Evolutionary conservation across 2,113 vertebrate species (phyloP), one percentile per base, ranked within the genome.

Genomic region (Anthoscopus minutus): DNA sequence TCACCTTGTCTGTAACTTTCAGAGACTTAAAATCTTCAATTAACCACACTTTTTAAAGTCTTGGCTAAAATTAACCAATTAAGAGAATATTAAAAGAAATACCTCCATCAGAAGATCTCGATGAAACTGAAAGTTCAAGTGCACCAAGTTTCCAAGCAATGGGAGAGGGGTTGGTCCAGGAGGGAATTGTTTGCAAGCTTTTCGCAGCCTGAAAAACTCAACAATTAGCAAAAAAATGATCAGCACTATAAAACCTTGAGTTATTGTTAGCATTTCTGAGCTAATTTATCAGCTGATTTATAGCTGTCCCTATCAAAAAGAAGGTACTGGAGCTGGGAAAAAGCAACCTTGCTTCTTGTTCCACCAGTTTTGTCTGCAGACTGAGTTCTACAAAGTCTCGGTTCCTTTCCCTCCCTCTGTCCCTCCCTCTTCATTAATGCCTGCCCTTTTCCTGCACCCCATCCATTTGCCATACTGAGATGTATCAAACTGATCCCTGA

Each of bases 21-120:
- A 42, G 53, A 81, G 64, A 61, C 42, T 81, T 74, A 35, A 89
- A 81, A 47, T 10, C 25, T 74, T 92, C 35, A 54, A 12, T 48
- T 71, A 84, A 65, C 42, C 69, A 54, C 31, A 16, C 33, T 84
- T 54, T 11, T 61, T 45, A 4, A 58, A 94, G 16, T 45, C 58
- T 17, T 81, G 33, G 25, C 30, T 67, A 81, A 70, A 51, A 85
- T 37, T 11, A 71, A 66, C 11, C 8, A 21, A 7, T 81, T 78
- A 66, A 83, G 48, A 89, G 11, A 31, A 83, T 60, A 58, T 62
- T 45, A 76, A 84, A 81, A 84, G 10, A 58, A 94, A 67, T 96
- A 96, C 96, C 96, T 97, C 80, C 74, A 89, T 94, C 15, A 96
- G 90, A 92, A 85, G 93, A 83, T 97, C 95, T 40, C 92, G 84